Percentiles rank a stretch among this genome's conserved stretches.
Evolutionary conservation across 2,113 vertebrate genomes (phyloP).

Genomic region (Barnardius zonarius): DNA sequence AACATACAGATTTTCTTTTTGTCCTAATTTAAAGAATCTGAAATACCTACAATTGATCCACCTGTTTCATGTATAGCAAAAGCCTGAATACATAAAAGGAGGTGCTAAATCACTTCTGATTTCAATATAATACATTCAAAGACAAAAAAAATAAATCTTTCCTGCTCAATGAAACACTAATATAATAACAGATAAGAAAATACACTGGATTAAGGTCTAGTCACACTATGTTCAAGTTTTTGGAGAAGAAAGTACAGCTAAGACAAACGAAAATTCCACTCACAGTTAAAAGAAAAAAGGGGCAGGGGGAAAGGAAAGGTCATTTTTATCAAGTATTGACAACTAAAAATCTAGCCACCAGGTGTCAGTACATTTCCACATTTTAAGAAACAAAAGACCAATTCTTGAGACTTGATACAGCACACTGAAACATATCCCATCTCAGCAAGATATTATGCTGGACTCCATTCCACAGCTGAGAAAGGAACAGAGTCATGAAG

Average conservation of each 20-base stretch:
- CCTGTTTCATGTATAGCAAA: not conserved
- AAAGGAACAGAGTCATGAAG: not conserved
- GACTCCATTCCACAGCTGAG: not conserved
- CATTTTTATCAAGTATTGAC: not conserved
- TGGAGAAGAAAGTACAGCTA: not conserved
- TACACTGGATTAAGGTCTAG: not conserved
- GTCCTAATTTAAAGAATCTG: not conserved
- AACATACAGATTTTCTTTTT: not conserved
- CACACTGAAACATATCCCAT: not conserved
- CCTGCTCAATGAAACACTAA: not conserved
- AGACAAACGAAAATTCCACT: not conserved
- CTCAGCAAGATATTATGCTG: not conserved
- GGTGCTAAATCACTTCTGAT: not conserved
- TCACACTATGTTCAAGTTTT: not conserved
- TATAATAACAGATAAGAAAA: not conserved
- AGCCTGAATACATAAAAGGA: not conserved
- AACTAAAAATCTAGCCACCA: constrained; percentile 35
- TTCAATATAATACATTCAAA: not conserved
- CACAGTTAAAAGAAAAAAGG: not conserved
- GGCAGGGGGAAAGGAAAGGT: rapidly evolving
- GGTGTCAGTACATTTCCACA: constrained; percentile 59
- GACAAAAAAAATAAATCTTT: not conserved
- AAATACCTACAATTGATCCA: not conserved
- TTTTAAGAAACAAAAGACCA: not conserved
- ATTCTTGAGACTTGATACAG: not conserved